Conservation (phyloP, 2,797 vertebrate species). For the Dallia pectoralis region DNA sequence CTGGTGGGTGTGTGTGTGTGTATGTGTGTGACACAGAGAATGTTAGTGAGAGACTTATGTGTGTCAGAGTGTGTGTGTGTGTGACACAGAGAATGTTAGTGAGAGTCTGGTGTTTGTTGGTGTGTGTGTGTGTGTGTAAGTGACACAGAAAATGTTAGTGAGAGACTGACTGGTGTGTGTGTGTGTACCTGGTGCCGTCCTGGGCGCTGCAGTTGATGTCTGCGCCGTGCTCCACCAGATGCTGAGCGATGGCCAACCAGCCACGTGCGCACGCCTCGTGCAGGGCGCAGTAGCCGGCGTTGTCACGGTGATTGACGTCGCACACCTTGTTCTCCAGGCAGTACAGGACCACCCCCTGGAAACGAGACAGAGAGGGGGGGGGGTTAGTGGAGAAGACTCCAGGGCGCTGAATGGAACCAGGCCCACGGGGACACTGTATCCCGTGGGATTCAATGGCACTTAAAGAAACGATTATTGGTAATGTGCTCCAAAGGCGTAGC, state of each 20-base stretch:
- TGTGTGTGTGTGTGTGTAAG: slow-evolving; percentile 8
- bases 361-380: neutral
- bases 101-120: neutral
- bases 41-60: no score
- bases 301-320: slow-evolving; percentile 97
- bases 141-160: no score
- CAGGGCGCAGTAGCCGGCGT: slow-evolving; percentile 95
- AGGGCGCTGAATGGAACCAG: neutral
- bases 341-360: slow-evolving; percentile 87
- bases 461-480: neutral
- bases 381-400: neutral
- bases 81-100: no score
- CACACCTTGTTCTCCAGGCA: slow-evolving; percentile 96
- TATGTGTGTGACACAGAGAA: no score
- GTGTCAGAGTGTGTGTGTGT: slow-evolving; percentile 3
- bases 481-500: neutral
- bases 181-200: slow-evolving; percentile 81
- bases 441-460: neutral
- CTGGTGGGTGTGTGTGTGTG: no score
- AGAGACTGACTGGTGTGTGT: slow-evolving; percentile 15
- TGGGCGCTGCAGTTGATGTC: slow-evolving; percentile 97
- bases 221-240: slow-evolving; percentile 94
- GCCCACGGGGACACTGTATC: no score
- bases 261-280: slow-evolving; percentile 95
- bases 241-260: slow-evolving; percentile 95